Evolutionary conservation across 2,888 invertebrate species (phyloP).

Genomic region (Scaptomyza tumidula): DNA sequence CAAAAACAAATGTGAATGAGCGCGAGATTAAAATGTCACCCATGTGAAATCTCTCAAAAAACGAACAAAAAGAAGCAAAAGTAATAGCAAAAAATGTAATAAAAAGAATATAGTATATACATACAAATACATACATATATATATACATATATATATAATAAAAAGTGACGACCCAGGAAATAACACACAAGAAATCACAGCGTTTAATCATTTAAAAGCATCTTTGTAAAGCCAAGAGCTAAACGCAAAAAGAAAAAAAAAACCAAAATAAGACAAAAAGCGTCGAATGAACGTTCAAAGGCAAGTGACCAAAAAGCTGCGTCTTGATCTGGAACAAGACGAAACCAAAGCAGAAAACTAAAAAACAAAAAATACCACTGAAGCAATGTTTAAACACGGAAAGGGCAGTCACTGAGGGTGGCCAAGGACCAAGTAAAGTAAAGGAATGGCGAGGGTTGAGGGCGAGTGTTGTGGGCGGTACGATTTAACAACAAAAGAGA

Average conservation of each 20-base stretch:
- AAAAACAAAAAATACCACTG: background rate
- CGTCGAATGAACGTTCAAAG: conserved; percentile 59
- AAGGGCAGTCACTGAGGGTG: conserved; percentile 27
- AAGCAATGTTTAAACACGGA: conserved; percentile 44
- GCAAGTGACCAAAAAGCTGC: conserved; percentile 56
- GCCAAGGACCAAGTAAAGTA: background rate
- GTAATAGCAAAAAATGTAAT: conserved; percentile 7
- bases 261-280: conserved; percentile 52
- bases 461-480: background rate
- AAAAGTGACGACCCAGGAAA: conserved; percentile 54
- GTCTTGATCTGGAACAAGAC: conserved; percentile 49
- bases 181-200: conserved; percentile 58
- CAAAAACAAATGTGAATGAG: conserved; percentile 40
- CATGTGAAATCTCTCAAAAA: conserved; percentile 43
- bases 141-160: conserved; percentile 10
- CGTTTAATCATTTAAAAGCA: conserved; percentile 80
- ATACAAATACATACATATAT: background rate
- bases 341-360: conserved; percentile 1
- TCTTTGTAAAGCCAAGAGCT: conserved; percentile 61
- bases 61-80: conserved; percentile 22
- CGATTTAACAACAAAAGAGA: conserved; percentile 44
- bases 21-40: conserved; percentile 48
- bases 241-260: conserved; percentile 30
- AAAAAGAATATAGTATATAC: conserved; percentile 20
- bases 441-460: background rate